Conservation (phyloP, 2,888 invertebrate genomes). For the Hypena proboscidalis region DNA sequence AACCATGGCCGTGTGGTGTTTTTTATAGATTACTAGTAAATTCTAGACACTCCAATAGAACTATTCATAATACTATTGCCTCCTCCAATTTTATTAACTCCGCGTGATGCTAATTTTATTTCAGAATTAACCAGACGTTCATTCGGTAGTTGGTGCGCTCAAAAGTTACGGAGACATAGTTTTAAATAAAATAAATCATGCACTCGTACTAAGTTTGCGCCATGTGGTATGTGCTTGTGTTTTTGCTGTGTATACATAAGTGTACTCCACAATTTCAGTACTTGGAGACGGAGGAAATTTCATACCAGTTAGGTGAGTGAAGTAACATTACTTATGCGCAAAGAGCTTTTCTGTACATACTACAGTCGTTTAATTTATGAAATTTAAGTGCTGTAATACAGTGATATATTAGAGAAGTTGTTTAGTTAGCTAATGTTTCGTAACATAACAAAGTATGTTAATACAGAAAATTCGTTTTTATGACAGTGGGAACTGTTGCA, state of each 20-base stretch:
- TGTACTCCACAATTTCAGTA: constrained; percentile 53
- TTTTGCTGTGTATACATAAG: constrained; percentile 42
- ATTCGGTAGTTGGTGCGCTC: constrained; percentile 40
- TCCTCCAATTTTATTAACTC: constrained; percentile 42
- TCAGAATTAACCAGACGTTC: constrained; percentile 51
- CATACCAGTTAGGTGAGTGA: constrained; percentile 68
- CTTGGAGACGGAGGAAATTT: constrained; percentile 46
- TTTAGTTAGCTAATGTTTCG: no score
- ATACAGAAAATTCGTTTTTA: no score
- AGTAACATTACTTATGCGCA: not conserved
- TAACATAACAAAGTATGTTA: no score
- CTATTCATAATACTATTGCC: constrained; percentile 17
- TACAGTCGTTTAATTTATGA: no score
- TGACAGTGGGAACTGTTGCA: no score
- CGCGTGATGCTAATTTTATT: constrained; percentile 49
- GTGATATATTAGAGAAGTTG: no score
- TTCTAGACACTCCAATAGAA: no score
- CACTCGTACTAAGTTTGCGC: constrained; percentile 27
- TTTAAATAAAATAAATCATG: constrained; percentile 22
- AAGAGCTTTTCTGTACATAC: no score
- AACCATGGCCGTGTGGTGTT: no score
- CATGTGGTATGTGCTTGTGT: constrained; percentile 48
- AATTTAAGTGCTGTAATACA: no score
- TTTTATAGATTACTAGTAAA: no score
- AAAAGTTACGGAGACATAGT: constrained; percentile 31